Percentiles rank a stretch among this genome's conserved stretches.
Conservation (phyloP, 2,888 invertebrate species). For the Sceliomorpha sp. region DNA sequence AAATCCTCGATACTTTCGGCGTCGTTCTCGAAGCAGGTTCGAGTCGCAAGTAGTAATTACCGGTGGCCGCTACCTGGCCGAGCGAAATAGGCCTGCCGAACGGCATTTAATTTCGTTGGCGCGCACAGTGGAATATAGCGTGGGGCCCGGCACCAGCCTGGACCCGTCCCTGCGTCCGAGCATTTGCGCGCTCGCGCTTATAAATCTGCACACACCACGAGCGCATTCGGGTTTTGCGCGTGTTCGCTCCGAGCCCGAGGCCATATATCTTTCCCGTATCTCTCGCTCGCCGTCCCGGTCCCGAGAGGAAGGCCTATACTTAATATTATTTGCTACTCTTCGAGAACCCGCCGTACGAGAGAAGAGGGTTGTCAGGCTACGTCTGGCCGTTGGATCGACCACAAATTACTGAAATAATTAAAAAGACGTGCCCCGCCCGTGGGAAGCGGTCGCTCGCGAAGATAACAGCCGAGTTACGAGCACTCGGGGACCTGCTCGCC, state of each 20-base stretch:
- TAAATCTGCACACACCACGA: slow-evolving; percentile 58
- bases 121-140: too few relatives aligned
- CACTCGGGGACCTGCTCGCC: slow-evolving; percentile 55
- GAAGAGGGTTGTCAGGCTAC: slow-evolving; percentile 54
- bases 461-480: slow-evolving; percentile 59
- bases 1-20: slow-evolving; percentile 67
- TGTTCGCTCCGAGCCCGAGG: slow-evolving; percentile 59
- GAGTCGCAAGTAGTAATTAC: slow-evolving; percentile 79
- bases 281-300: slow-evolving; percentile 52
- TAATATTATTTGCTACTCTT: slow-evolving; percentile 79
- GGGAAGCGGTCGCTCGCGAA: slow-evolving; percentile 59
- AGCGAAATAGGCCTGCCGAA: slow-evolving; percentile 77
- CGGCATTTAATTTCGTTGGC: slow-evolving; percentile 78
- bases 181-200: slow-evolving; percentile 31
- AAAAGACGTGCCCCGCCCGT: slow-evolving; percentile 68
- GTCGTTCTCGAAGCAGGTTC: slow-evolving; percentile 68
- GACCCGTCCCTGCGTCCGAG: too few relatives aligned
- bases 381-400: slow-evolving; percentile 64
- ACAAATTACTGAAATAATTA: slow-evolving; percentile 78
- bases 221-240: slow-evolving; percentile 52
- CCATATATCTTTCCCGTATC: slow-evolving; percentile 71
- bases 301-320: slow-evolving; percentile 75
- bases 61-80: slow-evolving; percentile 80
- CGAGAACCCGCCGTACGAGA: slow-evolving; percentile 50
- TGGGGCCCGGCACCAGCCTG: slow-evolving; percentile 23